Percentiles rank a stretch among this genome's conserved stretches.
Conservation (phyloP, 2,888 invertebrate genomes). For the Acrobasis consociella region DNA sequence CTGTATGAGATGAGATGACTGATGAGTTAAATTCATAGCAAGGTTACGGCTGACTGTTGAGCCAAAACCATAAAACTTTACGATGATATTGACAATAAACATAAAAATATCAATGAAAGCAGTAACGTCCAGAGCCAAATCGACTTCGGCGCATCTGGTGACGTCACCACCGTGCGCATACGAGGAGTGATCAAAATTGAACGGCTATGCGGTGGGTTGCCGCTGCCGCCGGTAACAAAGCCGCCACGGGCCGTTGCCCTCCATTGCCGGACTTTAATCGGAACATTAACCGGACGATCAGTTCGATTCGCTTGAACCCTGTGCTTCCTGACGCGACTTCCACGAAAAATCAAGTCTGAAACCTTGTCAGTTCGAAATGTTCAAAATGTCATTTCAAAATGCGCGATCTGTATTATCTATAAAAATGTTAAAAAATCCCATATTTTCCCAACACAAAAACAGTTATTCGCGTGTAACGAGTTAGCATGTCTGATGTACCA, state of each 20-base stretch:
- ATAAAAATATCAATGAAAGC: not conserved
- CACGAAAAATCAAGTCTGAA: not conserved
- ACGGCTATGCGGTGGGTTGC: constrained; percentile 1
- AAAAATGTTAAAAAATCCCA: too few relatives aligned
- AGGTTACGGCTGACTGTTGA: constrained; percentile 7
- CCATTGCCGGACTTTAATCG: constrained; percentile 35
- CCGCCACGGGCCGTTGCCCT: constrained; percentile 35
- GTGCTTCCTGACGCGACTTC: constrained; percentile 8
- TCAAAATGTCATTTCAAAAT: too few relatives aligned
- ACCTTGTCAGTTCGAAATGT: too few relatives aligned
- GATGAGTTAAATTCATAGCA: not conserved
- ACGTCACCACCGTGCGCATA: constrained; percentile 9
- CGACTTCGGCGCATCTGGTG: not conserved
- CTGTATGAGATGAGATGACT: too few relatives aligned
- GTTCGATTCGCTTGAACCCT: constrained; percentile 27
- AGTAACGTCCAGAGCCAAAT: not conserved
- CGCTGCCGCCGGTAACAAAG: constrained; percentile 31
- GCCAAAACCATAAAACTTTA: constrained; percentile 17
- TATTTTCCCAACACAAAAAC: too few relatives aligned
- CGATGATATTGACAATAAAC: constrained; percentile 14
- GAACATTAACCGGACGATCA: constrained; percentile 34
- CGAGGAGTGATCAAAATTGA: constrained; percentile 11
- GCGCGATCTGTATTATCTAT: too few relatives aligned
- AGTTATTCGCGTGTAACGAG: too few relatives aligned
- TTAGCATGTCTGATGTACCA: too few relatives aligned